Conservation (phyloP, 2,888 invertebrate genomes). For the Apodemia duryi region DNA sequence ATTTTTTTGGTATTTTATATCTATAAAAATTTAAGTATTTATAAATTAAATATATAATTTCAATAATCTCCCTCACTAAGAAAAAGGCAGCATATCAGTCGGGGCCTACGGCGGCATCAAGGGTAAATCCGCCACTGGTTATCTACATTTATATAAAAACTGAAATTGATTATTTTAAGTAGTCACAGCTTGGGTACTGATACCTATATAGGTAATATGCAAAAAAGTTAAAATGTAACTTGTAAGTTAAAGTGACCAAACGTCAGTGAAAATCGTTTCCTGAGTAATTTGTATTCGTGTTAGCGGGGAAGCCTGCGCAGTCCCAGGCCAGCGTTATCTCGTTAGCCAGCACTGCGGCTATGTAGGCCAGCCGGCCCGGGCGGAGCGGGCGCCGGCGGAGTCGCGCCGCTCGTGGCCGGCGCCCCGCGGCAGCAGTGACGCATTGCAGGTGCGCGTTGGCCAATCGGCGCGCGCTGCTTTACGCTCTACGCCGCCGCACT, state of each 20-base stretch:
- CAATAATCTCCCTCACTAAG: too few species aligned
- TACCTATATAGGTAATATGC: too few species aligned
- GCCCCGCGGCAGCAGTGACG: constrained; percentile 81
- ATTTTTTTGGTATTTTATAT: too few species aligned
- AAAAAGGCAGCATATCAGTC: too few species aligned
- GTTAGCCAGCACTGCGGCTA: constrained; percentile 49
- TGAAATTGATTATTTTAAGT: too few species aligned
- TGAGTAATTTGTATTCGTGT: constrained; percentile 26
- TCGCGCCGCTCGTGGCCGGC: constrained; percentile 40
- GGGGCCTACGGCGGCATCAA: too few species aligned
- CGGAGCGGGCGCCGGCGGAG: constrained; percentile 43
- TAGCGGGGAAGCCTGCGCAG: constrained; percentile 41
- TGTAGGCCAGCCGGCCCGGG: constrained; percentile 51
- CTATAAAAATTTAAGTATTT: too few species aligned
- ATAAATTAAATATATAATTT: too few species aligned
- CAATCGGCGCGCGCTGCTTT: constrained; percentile 86
- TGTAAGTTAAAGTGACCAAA: background rate
- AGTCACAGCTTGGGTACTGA: too few species aligned
- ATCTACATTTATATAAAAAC: too few species aligned
- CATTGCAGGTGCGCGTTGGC: constrained; percentile 91
- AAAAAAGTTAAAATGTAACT: background rate
- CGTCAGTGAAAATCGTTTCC: background rate
- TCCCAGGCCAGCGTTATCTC: constrained; percentile 35
- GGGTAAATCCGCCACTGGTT: too few species aligned
- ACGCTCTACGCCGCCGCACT: constrained; percentile 87